These are phyloP conservation scores for Cynopterus sphinx DNA, from an alignment of 2,797 vertebrate genomes.

Conservation along the genomic window DNA sequence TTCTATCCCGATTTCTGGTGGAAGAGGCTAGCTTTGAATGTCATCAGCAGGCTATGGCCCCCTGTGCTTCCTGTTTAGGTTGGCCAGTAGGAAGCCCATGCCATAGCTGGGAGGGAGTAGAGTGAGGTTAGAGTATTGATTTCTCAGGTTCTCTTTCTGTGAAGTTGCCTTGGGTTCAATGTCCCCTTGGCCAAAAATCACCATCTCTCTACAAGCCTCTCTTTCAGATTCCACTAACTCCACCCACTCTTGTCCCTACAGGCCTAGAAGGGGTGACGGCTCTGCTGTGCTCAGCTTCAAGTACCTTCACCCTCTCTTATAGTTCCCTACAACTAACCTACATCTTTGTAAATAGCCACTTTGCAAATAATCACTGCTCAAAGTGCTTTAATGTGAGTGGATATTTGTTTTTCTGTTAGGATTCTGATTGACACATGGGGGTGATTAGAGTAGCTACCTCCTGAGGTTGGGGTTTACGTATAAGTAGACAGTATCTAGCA, in stretches of 20 bases:
- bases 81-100: not conserved
- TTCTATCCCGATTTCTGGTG: not conserved
- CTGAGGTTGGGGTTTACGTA: not conserved
- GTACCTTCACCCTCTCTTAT: not conserved
- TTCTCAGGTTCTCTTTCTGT: not conserved
- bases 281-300: not conserved
- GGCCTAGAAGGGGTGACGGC: not conserved
- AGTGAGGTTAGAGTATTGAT: not conserved
- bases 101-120: not conserved
- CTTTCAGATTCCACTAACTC: not conserved
- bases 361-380: not conserved
- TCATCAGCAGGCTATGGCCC: not conserved
- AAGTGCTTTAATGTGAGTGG: not conserved
- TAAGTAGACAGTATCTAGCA: not conserved
- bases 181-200: not conserved
- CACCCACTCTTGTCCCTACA: not conserved
- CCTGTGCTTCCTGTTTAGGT: not conserved
- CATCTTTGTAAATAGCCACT: not conserved
- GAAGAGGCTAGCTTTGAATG: not conserved
- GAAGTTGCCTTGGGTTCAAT: not conserved
- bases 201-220: not conserved
- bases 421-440: not conserved
- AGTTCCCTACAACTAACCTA: not conserved
- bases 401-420: constrained; percentile 19
- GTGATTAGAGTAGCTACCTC: not conserved